Conservation (phyloP, 2,113 vertebrate species). For the Ceyx melanurus region DNA sequence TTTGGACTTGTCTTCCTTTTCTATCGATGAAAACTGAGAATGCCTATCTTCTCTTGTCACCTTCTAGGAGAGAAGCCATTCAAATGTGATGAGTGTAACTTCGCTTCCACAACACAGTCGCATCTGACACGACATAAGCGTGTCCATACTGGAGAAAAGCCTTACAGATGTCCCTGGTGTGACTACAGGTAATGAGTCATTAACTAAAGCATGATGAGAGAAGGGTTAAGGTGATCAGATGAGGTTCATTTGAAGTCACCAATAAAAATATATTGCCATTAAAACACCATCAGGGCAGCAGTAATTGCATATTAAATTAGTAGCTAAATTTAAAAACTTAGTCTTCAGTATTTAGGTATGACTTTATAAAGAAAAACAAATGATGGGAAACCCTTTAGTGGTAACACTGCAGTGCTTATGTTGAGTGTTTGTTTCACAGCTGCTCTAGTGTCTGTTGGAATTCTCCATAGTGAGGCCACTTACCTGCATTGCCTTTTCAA, state of each 20-base stretch:
- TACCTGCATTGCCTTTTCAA: conserved; percentile 60
- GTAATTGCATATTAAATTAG: conserved; percentile 86
- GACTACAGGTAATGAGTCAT: conserved; percentile 92
- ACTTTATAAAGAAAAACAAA: conserved; percentile 69
- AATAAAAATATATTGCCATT: conserved; percentile 76
- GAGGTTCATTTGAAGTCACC: conserved; percentile 71
- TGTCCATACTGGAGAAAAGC: conserved; percentile 98
- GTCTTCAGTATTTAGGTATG: conserved; percentile 68
- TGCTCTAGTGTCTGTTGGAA: conserved; percentile 65
- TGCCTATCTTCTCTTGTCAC: background rate
- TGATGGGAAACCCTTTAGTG: conserved; percentile 65
- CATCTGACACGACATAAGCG: conserved; percentile 97
- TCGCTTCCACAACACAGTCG: conserved; percentile 97
- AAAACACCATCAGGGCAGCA: conserved; percentile 82
- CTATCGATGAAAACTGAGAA: background rate
- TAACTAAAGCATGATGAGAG: conserved; percentile 52
- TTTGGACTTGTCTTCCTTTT: background rate
- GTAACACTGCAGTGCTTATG: conserved; percentile 53
- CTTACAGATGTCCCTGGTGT: conserved; percentile 98
- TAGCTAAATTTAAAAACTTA: conserved; percentile 84
- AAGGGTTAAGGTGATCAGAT: conserved; percentile 80
- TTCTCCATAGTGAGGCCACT: conserved; percentile 53
- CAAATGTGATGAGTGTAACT: conserved; percentile 95
- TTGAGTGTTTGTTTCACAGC: conserved; percentile 65
- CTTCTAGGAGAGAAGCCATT: conserved; percentile 94